Evolutionary conservation across 1,140 invertebrate species (phyloP), one percentile per base, ranked within the genome.

Genomic region (Protaetia brevitarsis): DNA sequence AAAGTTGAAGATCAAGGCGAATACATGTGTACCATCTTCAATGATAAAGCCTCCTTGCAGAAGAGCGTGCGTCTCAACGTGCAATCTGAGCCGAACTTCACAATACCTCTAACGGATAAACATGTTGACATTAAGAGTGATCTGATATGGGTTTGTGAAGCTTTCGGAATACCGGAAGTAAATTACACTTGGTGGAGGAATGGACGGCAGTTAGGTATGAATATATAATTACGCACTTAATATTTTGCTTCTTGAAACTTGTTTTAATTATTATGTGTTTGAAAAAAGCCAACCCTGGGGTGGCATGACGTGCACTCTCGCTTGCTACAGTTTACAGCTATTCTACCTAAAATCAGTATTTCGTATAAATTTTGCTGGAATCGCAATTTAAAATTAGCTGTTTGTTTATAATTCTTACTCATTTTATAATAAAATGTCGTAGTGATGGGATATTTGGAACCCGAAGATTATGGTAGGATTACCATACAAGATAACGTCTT

Each of bases 131-230:
- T 89, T 69, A 86, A 87, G 73, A 87, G 87, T 66, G 88, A 94
- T 71, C 78, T 98, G 1, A 90, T 89, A 0, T 97, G 95, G 91
- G 93, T 90, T 30, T 98, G 96, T 82, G 95, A 97, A 83, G 94
- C 95, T 0, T 95, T 95, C 82, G 95, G 95, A 10, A 93, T 96
- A 72, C 96, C 96, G 2, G 94, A 96, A 79, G 93, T 96, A 0
- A 89, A 87, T 68, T 98, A 97, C 75, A 89, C 86, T 56, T 98
- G 96, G 95, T 91, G 91, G 75, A 92, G 89, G 80, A 94, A 97
- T 82, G 93, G 93, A 2, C 79, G 89, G 72, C 82, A 86, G 23
- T 77, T 96, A 0, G 82, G 85, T 76, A 71, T 66, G 64, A 16
- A 5, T 6, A 13, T 0, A 5, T 63, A 27, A 67, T 6, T 34